Evolutionary conservation across 2,888 invertebrate genomes (phyloP).

Genomic region (Rhagophthalmus giganteus): DNA sequence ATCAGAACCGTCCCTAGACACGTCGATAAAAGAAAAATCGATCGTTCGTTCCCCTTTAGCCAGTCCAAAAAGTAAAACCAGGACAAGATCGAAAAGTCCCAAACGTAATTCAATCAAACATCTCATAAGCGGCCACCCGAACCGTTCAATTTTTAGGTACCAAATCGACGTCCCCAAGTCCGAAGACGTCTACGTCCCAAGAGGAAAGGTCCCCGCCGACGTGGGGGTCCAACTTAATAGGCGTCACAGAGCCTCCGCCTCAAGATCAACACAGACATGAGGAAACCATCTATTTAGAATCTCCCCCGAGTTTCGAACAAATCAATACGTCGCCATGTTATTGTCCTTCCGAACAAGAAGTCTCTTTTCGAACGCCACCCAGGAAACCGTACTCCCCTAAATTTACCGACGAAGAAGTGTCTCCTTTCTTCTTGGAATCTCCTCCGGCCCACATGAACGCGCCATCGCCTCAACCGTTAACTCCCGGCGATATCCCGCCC

Average conservation of each 20-base stretch:
- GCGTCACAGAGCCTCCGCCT: constrained; percentile 39
- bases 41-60: no score
- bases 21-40: no score
- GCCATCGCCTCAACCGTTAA: background rate
- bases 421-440: background rate
- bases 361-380: background rate
- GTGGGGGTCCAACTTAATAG: constrained; percentile 52
- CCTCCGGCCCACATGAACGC: background rate
- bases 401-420: background rate
- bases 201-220: constrained; percentile 46
- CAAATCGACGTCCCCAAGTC: no score
- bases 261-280: background rate
- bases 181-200: background rate
- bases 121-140: no score
- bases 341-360: background rate
- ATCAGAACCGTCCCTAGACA: background rate
- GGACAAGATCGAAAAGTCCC: no score
- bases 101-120: no score
- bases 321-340: no score
- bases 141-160: no score
- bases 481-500: background rate
- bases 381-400: background rate
- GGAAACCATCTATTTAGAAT: background rate
- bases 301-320: background rate
- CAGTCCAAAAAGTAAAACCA: no score